Percentiles rank a stretch among this genome's conserved stretches.
Evolutionary conservation across 2,888 invertebrate species (phyloP).

Genomic region (Acanthoscelides obtectus): DNA sequence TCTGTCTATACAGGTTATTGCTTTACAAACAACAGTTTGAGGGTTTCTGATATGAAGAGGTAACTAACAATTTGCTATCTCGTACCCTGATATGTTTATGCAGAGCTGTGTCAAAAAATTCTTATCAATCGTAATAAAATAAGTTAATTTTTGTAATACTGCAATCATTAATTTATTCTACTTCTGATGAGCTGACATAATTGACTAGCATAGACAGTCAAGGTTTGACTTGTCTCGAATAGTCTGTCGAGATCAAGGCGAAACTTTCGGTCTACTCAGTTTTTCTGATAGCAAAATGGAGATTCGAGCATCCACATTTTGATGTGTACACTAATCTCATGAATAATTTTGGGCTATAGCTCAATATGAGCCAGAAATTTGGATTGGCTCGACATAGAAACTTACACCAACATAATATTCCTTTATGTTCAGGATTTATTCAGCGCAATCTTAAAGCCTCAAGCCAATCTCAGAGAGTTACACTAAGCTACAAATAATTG

Average conservation of each 20-base stretch:
- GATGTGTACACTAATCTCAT: not conserved
- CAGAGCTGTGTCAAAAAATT: constrained; percentile 8
- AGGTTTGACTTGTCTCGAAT: constrained; percentile 17
- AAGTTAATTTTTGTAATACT: constrained; percentile 30
- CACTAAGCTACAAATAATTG: not conserved
- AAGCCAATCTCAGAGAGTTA: not conserved
- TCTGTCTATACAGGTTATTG: constrained; percentile 29
- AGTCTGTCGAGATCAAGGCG: not conserved
- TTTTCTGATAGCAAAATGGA: constrained; percentile 26
- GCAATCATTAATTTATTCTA: constrained; percentile 23
- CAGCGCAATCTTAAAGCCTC: not conserved
- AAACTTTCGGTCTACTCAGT: not conserved
- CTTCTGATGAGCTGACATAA: constrained; percentile 17
- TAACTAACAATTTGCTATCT: constrained; percentile 36
- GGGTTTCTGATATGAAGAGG: constrained; percentile 31
- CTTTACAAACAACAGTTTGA: constrained; percentile 28
- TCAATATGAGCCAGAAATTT: not conserved
- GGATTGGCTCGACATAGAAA: not conserved
- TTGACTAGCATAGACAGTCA: constrained; percentile 31
- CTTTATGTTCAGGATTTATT: not conserved
- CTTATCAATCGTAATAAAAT: constrained; percentile 10
- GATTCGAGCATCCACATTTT: not conserved
- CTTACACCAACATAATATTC: not conserved
- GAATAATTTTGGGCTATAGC: not conserved
- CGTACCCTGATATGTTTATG: constrained; percentile 23